These are phyloP conservation scores for Plecotus auritus DNA, from an alignment of 2,113 vertebrate species.

Conservation along the genomic window DNA sequence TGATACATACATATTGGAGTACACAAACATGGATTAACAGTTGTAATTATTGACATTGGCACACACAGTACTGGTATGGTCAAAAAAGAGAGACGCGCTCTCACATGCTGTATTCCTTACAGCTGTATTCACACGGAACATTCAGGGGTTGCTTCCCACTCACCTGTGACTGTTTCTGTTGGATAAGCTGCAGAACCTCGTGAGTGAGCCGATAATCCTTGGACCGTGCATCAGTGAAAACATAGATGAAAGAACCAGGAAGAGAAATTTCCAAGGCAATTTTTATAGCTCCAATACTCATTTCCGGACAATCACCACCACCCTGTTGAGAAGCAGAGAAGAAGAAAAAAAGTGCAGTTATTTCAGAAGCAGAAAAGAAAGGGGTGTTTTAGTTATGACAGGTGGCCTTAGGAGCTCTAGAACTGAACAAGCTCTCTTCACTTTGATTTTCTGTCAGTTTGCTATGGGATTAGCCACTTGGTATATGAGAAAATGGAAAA, in stretches of 20 bases:
- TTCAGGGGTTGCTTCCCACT: background rate
- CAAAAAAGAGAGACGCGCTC: background rate
- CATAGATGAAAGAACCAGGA: slow-evolving; percentile 97
- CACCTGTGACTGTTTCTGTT: slow-evolving; percentile 99
- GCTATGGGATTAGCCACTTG: background rate
- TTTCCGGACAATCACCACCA: slow-evolving; percentile 98
- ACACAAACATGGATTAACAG: background rate
- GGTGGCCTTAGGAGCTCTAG: background rate
- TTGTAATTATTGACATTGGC: background rate
- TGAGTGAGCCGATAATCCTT: slow-evolving; percentile 95
- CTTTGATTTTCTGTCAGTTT: background rate
- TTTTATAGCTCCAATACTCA: slow-evolving; percentile 99
- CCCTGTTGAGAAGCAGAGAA: slow-evolving; percentile 84
- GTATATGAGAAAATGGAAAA: background rate
- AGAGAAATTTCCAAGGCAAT: slow-evolving; percentile 97
- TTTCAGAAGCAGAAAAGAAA: slow-evolving; percentile 8
- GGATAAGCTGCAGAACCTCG: slow-evolving; percentile 97
- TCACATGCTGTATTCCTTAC: background rate
- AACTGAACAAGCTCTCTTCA: background rate
- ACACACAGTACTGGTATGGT: background rate
- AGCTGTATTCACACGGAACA: background rate
- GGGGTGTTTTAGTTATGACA: background rate
- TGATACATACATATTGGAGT: background rate
- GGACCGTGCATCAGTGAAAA: slow-evolving; percentile 97
- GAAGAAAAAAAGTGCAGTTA: background rate